These are phyloP conservation scores for Caenorhabditis sp. DNA, from an alignment of 2,888 invertebrate genomes.

Conservation along the genomic window DNA sequence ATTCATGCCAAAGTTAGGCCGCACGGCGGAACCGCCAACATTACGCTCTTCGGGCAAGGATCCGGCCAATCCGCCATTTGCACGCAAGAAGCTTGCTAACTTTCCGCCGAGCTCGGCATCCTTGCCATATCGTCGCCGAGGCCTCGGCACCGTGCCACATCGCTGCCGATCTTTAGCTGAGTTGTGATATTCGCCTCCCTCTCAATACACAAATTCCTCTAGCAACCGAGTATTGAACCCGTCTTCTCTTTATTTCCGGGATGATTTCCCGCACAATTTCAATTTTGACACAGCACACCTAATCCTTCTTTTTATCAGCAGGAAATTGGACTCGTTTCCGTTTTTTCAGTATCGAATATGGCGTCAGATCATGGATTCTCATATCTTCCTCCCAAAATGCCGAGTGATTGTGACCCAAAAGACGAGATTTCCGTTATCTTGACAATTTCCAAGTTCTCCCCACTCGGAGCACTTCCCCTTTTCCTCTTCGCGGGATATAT, in stretches of 20 bases:
- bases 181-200: neutral
- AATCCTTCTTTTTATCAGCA: neutral
- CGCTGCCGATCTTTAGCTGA: no score
- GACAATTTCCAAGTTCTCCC: constrained; percentile 24
- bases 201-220: neutral
- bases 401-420: constrained; percentile 26
- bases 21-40: no score
- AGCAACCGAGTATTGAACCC: no score
- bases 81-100: no score
- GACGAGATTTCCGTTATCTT: constrained; percentile 18
- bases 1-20: no score
- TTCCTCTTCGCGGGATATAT: constrained; percentile 44
- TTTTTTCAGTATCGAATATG: neutral
- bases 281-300: neutral
- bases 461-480: constrained; percentile 14
- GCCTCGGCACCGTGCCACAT: no score
- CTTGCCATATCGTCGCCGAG: no score
- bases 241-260: constrained; percentile 2
- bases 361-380: neutral
- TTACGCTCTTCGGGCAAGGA: no score
- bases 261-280: neutral
- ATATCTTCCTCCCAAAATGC: constrained; percentile 18
- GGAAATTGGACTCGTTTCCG: constrained; percentile 10
- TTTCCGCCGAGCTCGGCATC: no score
- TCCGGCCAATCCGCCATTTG: no score